Evolutionary conservation across 2,797 vertebrate species (phyloP), one percentile per base, ranked within the genome.

Genomic region (Carduelis carduelis): DNA sequence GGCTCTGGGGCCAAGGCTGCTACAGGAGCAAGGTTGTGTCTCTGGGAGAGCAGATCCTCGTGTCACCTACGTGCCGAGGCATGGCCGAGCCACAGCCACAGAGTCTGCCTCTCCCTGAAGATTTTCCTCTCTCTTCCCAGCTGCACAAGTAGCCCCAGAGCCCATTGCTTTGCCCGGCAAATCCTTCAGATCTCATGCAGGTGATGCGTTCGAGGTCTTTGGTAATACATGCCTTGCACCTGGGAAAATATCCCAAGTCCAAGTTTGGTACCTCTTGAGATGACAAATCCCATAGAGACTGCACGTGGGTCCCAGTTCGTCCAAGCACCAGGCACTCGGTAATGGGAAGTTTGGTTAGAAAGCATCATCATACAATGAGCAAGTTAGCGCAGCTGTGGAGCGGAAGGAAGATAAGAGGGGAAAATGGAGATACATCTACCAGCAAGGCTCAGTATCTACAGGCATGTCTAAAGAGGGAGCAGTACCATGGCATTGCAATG

Each of bases 61-160:
- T 4, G 32, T 37, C 44, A 16, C 19, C 34, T 6, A 26, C 23
- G 0, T 9, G 44, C 21, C 27, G 2, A 34, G 34, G 30, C 26
- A 2, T 0, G 39, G 66, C 63, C 71, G 59, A 35, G 24, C 15
- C 59, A 2, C 46, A 35, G 0, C 27, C 57, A 10, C 39, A 11
- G 19, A 8, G 19, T 9, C 43, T 4, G 0, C 18, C 13, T 1
- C 0, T 14, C 47, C n/a, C 57, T 34, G 32, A 23, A n/a, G 37
- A 24, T 8, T 34, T 47, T 23, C 8, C 27, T 50, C 12, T 11
- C 16, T 21, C 0, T 39, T 53, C 41, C 53, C 66, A 35, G 6
- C 21, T 35, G 59, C 53, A 22, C 13, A 44, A 37, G 34, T 4
- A n/a, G 26, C n/a, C 39, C 47, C 30, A 3, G 10, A 32, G 37